phyloP scores from a whole-genome alignment of 2,113 vertebrate genomes.

The Bos indicus region DNA sequence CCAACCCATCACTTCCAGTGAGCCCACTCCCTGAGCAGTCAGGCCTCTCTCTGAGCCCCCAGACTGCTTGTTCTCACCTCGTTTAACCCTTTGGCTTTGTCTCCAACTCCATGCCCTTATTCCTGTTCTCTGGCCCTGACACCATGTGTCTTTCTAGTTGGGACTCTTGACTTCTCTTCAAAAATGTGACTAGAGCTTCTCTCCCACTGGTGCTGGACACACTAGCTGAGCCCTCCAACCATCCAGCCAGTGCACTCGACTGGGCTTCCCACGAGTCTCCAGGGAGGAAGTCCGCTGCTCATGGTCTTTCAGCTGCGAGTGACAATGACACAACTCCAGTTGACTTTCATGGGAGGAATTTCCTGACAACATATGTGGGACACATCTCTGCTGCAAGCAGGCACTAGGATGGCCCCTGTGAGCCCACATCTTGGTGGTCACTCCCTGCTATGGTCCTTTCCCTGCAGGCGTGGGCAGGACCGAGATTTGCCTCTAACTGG shows the following conservation, averaged over 20 bases:
- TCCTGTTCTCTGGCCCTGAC: not conserved
- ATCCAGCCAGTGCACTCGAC: not conserved
- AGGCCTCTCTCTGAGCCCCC: not conserved
- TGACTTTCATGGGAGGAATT: not conserved
- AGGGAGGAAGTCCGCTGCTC: not conserved
- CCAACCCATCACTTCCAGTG: not conserved
- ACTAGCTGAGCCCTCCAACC: not conserved
- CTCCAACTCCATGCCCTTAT: too few species aligned
- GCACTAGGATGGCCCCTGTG: too few species aligned
- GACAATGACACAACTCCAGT: not conserved
- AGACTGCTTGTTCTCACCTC: not conserved
- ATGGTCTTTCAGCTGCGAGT: not conserved
- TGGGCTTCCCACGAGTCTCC: not conserved
- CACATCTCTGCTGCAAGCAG: accelerated
- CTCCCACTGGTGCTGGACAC: not conserved
- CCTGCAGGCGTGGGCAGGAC: accelerated
- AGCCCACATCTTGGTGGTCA: not conserved
- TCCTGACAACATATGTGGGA: not conserved
- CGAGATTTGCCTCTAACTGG: not conserved
- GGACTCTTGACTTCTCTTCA: not conserved
- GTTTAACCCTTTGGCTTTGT: too few species aligned
- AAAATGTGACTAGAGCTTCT: not conserved
- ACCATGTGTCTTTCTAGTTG: not conserved
- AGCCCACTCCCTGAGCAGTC: not conserved
- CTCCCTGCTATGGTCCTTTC: not conserved